Evolutionary conservation across 2,797 vertebrate genomes (phyloP).

Genomic region (Carduelis carduelis): DNA sequence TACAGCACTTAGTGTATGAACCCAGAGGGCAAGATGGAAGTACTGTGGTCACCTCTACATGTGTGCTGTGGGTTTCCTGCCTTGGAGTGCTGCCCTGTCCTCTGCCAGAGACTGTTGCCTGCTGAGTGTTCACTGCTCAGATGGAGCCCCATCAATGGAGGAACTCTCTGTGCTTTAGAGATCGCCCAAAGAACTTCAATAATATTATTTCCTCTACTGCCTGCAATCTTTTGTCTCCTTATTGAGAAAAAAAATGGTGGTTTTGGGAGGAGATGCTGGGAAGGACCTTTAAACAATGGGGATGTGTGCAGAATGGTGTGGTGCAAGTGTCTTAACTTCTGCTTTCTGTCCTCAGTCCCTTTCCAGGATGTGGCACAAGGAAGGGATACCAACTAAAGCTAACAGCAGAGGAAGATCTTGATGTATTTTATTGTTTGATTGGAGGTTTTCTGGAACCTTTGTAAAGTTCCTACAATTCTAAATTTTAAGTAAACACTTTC

Average conservation of each 20-base stretch:
- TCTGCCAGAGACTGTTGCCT: not conserved
- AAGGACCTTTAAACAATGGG: not conserved
- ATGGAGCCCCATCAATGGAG: fast-evolving
- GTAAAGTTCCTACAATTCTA: not conserved
- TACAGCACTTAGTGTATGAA: not conserved
- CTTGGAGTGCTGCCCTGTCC: not conserved
- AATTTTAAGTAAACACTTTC: not conserved
- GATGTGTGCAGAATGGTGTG: not conserved
- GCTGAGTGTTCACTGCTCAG: fast-evolving
- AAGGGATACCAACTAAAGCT: not conserved
- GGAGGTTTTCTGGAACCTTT: not conserved
- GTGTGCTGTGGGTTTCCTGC: not conserved
- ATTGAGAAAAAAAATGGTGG: not conserved
- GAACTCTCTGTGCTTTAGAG: not conserved
- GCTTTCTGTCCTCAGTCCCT: not conserved
- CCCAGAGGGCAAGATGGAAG: not conserved
- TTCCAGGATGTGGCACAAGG: fast-evolving
- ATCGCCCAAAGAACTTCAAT: not conserved
- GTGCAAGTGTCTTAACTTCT: not conserved
- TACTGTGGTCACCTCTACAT: fast-evolving
- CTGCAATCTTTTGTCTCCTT: not conserved
- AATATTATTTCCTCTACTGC: not conserved
- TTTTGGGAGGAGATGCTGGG: not conserved
- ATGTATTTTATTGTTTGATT: not conserved
- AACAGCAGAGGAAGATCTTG: not conserved